These are phyloP conservation scores for Chaenogobius annularis DNA, from an alignment of 2,113 vertebrate genomes.

Conservation along the genomic window DNA sequence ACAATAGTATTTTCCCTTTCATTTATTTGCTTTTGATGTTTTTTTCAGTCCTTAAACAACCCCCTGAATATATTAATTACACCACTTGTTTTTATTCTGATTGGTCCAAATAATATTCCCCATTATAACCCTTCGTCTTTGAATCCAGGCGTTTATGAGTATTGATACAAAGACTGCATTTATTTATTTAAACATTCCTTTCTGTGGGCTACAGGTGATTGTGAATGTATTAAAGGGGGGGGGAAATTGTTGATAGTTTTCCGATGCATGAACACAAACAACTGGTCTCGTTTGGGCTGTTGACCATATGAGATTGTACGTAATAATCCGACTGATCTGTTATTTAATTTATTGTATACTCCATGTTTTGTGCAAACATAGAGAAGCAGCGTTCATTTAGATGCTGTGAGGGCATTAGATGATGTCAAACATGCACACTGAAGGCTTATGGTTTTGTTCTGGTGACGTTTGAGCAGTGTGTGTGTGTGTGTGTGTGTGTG, in stretches of 20 bases:
- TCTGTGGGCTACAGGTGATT: neutral
- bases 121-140: slow-evolving; percentile 18
- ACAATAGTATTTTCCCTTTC: neutral
- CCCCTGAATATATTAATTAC: slow-evolving; percentile 16
- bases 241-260: neutral
- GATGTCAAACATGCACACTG: neutral
- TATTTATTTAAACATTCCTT: neutral
- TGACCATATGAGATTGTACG: slow-evolving; percentile 44
- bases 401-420: neutral
- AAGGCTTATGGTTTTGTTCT: neutral
- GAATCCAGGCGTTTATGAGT: slow-evolving; percentile 29
- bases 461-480: neutral
- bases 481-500: too few species aligned
- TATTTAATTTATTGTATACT: neutral
- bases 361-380: neutral
- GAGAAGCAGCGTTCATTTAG: neutral
- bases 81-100: neutral
- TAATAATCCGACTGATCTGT: slow-evolving; percentile 34
- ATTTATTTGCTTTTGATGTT: neutral
- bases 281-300: slow-evolving; percentile 21
- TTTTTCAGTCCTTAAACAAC: slow-evolving; percentile 5
- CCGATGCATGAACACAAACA: neutral
- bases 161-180: neutral
- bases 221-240: neutral
- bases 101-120: neutral